phyloP scores from a whole-genome alignment of 2,888 invertebrate species.

The Julus scandinavius region DNA sequence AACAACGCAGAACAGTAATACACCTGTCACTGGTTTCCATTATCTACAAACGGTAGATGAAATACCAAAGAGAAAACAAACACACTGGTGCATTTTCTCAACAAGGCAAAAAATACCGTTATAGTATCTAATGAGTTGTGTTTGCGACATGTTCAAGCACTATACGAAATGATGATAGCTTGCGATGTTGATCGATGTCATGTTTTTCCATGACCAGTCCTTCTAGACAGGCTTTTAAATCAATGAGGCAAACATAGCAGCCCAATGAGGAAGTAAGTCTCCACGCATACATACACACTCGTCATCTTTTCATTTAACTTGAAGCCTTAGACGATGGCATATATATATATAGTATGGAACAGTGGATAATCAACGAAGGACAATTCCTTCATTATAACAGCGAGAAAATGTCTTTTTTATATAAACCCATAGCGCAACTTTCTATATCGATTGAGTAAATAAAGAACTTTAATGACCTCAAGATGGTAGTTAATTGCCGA shows the following conservation, averaged over 20 bases:
- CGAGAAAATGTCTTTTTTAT: not conserved
- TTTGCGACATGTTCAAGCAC: not conserved
- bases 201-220: not conserved
- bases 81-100: not conserved
- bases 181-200: not conserved
- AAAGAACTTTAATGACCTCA: not conserved
- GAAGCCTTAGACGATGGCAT: not conserved
- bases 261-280: not conserved
- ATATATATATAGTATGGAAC: no score
- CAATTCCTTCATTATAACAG: not conserved
- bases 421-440: not conserved
- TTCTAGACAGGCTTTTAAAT: conserved; percentile 3
- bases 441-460: not conserved
- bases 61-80: not conserved
- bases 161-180: conserved; percentile 2
- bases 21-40: not conserved
- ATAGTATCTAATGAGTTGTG: conserved; percentile 2
- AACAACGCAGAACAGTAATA: not conserved
- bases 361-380: not conserved
- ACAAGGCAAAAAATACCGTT: not conserved
- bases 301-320: not conserved
- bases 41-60: not conserved
- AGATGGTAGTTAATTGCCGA: not conserved
- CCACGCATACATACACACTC: not conserved
- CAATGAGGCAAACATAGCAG: not conserved